Percentiles rank a stretch among this genome's conserved stretches.
Evolutionary conservation across 2,113 vertebrate species (phyloP).

Genomic region (Cavia aperea): DNA sequence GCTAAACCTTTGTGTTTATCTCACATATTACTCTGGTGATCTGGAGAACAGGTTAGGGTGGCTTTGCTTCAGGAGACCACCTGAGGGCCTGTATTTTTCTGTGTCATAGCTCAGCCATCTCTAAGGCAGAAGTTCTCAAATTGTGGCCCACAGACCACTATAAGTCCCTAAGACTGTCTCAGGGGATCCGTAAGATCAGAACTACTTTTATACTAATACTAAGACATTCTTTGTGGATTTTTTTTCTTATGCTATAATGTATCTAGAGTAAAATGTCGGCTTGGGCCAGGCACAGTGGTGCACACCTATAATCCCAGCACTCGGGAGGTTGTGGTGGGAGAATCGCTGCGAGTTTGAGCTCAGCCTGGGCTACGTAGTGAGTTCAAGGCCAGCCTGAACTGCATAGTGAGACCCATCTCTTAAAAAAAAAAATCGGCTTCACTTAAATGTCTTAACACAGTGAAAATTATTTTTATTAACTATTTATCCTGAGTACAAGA

Average conservation of each 20-base stretch:
- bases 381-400: too few relatives aligned
- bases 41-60: background rate
- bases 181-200: background rate
- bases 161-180: background rate
- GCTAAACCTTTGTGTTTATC: slow-evolving; percentile 10
- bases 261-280: too few relatives aligned
- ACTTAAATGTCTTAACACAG: slow-evolving; percentile 13
- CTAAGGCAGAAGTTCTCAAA: slow-evolving; percentile 1
- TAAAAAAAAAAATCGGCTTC: background rate
- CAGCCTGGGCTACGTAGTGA: too few relatives aligned
- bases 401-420: too few relatives aligned
- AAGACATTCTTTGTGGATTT: background rate
- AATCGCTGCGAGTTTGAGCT: too few relatives aligned
- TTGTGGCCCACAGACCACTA: background rate
- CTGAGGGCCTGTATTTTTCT: background rate
- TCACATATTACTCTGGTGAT: background rate
- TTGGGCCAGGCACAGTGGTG: too few relatives aligned
- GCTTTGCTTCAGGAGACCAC: background rate
- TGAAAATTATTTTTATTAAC: slow-evolving; percentile 17
- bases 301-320: too few relatives aligned
- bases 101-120: background rate
- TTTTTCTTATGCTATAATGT: background rate
- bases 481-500: background rate
- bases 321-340: too few relatives aligned
- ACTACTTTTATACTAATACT: slow-evolving; percentile 6